These are phyloP conservation scores for Geococcyx californianus DNA, from an alignment of 2,113 vertebrate species.

Conservation along the genomic window DNA sequence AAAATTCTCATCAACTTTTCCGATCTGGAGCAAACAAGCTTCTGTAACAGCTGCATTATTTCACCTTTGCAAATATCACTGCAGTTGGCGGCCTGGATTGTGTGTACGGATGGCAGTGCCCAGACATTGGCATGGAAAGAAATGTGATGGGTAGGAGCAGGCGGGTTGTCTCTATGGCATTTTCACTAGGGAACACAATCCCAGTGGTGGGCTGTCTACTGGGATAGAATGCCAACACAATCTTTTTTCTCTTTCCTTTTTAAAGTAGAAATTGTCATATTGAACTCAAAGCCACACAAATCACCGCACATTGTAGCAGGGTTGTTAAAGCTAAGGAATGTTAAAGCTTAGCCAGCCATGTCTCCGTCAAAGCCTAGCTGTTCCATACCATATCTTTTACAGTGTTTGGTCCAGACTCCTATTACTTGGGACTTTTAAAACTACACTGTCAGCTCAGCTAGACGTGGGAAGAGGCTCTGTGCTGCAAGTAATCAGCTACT, in stretches of 20 bases:
- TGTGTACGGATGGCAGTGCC: not conserved
- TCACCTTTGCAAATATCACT: conserved; percentile 40
- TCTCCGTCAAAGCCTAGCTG: conserved; percentile 1
- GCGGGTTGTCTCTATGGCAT: not conserved
- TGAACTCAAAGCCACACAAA: not conserved
- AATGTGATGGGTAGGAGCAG: conserved; percentile 23
- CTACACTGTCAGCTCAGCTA: not conserved
- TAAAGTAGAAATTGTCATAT: not conserved
- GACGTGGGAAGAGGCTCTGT: not conserved
- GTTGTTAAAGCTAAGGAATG: conserved; percentile 13
- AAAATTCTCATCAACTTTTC: not conserved
- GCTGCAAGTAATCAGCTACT: not conserved
- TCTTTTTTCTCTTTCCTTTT: not conserved
- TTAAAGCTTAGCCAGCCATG: not conserved
- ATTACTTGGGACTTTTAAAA: not conserved
- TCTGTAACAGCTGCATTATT: not conserved
- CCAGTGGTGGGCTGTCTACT: fast-evolving
- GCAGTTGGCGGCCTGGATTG: not conserved
- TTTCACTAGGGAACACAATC: not conserved
- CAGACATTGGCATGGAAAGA: conserved; percentile 20
- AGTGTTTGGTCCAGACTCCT: not conserved
- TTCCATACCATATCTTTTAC: conserved; percentile 1
- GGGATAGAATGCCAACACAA: not conserved
- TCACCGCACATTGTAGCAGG: not conserved
- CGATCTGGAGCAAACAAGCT: not conserved